Base-by-base conservation (phyloP, 92 coral and sea anemone genomes). In the Epizoanthus scotinus region DNA sequence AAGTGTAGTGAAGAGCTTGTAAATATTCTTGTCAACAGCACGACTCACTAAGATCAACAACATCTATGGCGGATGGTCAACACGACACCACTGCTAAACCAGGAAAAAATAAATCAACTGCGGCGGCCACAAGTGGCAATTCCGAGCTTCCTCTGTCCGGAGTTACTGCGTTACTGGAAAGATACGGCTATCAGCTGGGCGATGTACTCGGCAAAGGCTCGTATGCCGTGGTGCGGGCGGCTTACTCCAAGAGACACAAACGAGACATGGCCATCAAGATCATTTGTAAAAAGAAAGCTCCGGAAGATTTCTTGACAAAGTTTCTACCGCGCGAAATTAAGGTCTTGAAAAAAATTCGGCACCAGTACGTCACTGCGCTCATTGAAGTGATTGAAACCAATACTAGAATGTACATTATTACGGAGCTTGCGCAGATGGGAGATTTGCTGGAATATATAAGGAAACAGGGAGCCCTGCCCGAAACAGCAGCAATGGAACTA, bases 201-300 rank as follows among this genome's bases (percentile, higher is more conserved):
- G 97, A 96, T 29, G 92, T 96, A 25, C 85, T 96, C 34, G 99
- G 99, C 28, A 94, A 96, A 83, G 99, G 99, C 2, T 92, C 98
- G 8, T 96, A 96, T 68, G 99, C 99, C 5, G 98, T 96, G 1
- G 99, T 96, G 10, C 81, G 99, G 31, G 91, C 79, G 58, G 99
- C 99, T 14, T 85, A 93, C 88, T 96, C 99, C 18, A 96, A 90
- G 84, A 81, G 97, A 68, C 91, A 91, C 88, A 89, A 89, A 40
- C 91, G 83, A 50, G 91, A 87, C 40, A 90, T 96, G 58, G 99
- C 99, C 0, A 94, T 96, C 78, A 96, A 96, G 84, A 96, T 96
- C 31, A 96, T 96, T 63, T 93, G 98, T 83, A 96, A 96, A 84
- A 96, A 96, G 87, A 96, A 96, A 83, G 99, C 99, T 0, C 99